Evolutionary conservation across 1,140 invertebrate genomes (phyloP).

Genomic region (Berghia stephanieae): DNA sequence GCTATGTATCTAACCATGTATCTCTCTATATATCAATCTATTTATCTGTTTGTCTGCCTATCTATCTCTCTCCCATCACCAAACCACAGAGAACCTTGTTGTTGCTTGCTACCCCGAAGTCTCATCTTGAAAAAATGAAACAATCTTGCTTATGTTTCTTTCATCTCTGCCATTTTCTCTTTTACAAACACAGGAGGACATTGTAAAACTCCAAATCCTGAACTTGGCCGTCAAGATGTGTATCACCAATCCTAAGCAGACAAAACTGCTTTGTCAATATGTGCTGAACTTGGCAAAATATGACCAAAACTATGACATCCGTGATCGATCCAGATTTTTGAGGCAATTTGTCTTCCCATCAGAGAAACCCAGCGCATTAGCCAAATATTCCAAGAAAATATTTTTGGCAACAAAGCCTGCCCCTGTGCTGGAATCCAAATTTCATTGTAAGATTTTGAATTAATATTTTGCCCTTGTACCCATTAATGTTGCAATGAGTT

Average conservation of each 20-base stretch:
- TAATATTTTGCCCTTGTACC: too few species aligned
- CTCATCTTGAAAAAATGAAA: too few species aligned
- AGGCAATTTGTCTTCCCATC: slow-evolving; percentile 76
- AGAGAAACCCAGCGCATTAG: slow-evolving; percentile 68
- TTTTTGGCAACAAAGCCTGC: slow-evolving; percentile 94
- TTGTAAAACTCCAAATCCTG: slow-evolving; percentile 95
- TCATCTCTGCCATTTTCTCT: too few species aligned
- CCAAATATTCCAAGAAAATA: slow-evolving; percentile 81
- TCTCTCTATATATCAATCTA: too few species aligned
- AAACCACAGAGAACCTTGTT: too few species aligned
- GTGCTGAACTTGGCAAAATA: slow-evolving; percentile 96
- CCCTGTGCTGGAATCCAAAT: slow-evolving; percentile 79
- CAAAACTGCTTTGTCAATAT: slow-evolving; percentile 89
- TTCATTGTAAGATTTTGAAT: slow-evolving; percentile 75
- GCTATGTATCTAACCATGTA: too few species aligned
- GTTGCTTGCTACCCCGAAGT: too few species aligned
- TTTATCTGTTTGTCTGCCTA: too few species aligned
- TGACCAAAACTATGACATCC: slow-evolving; percentile 97
- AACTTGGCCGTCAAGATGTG: slow-evolving; percentile 95
- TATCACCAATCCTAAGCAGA: slow-evolving; percentile 88
- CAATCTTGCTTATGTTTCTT: too few species aligned
- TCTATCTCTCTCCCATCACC: too few species aligned
- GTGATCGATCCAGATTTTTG: slow-evolving; percentile 90
- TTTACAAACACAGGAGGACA: slow-evolving; percentile 77
- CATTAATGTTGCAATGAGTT: too few species aligned